Conservation (phyloP, 1,140 invertebrate genomes). For the Himalopsyche phryganea region DNA sequence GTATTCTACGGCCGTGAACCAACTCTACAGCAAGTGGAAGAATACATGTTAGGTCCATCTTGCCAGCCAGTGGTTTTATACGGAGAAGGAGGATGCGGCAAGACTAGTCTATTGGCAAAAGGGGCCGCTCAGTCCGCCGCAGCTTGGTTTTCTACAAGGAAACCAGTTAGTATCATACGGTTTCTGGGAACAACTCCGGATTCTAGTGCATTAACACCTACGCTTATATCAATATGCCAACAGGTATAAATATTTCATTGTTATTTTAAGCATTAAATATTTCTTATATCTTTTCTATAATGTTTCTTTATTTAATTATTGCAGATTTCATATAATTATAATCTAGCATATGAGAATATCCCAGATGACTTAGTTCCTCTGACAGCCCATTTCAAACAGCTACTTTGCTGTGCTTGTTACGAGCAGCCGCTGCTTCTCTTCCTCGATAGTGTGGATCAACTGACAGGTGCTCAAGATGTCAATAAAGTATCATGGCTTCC, state of each 20-base stretch:
- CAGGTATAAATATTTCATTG: constrained; percentile 69
- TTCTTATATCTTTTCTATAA: too few relatives aligned
- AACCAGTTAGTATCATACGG: constrained; percentile 84
- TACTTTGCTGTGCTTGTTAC: constrained; percentile 75
- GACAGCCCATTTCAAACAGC: constrained; percentile 92
- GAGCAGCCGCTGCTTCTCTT: constrained; percentile 85
- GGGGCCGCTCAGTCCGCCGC: constrained; percentile 75
- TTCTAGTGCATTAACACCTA: constrained; percentile 89
- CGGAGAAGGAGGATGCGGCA: constrained; percentile 95
- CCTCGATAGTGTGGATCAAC: constrained; percentile 90
- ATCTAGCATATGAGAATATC: constrained; percentile 86
- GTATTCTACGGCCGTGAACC: constrained; percentile 94
- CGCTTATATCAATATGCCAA: constrained; percentile 92
- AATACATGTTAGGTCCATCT: constrained; percentile 81
- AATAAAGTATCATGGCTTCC: constrained; percentile 97
- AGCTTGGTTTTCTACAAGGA: constrained; percentile 66
- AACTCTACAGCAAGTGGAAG: constrained; percentile 74
- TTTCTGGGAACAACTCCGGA: constrained; percentile 97
- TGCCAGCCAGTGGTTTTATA: constrained; percentile 91
- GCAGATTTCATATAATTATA: constrained; percentile 94
- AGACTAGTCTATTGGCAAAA: constrained; percentile 94
- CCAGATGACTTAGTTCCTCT: constrained; percentile 94
- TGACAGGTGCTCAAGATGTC: constrained; percentile 90
- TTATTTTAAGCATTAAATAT: too few relatives aligned
- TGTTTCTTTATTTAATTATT: constrained; percentile 37